Base-by-base conservation (phyloP, 2,797 vertebrate species). In the Hoplostethus mediterraneus region DNA sequence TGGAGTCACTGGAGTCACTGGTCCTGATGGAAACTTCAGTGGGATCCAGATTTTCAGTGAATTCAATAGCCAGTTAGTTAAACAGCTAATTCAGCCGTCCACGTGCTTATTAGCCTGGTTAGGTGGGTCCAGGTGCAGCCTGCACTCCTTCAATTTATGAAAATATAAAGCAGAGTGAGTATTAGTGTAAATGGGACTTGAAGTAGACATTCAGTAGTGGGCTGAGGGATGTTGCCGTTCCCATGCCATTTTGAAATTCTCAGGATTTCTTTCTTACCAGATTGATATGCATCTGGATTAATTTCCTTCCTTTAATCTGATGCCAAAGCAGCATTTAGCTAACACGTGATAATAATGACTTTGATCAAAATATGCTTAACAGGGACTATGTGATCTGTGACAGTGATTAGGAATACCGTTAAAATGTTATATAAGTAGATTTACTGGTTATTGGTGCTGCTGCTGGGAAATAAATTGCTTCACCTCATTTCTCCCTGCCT, bases 261-360 rank as follows among this genome's bases (percentile, higher is more conserved):
- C 38, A 10, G 9, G 21, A 21, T 21, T 21, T 21, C 21, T 21
- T 21, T 21, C 10, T 42, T 42, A 12, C 40, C 10, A 11, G 40
- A 42, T 42, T 42, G 40, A 10, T 42, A 42, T 13, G 40, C 40
- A 42, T 42, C 40, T 11, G 16, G 17, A 63, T 54, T 65, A 7
- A 54, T n/a, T 21, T 17, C 16, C 33, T 60, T 9, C 36, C 28
- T 76, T 48, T 48, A 17, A 76, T 71, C 11, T 61, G 16, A 28
- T 42, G n/a, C 31, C 8, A 47, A 31, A 77, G 52, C 9, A 61
- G 14, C 33, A 31, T 58, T 45, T 31, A 42, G 13, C 10, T 31
- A 42, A 42, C 10, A 42, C 13, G 3, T 12, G 11, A 42, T 42
- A 42, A 42, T 42, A 42, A 42, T 36, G 33, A 36, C 33, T 36